Evolutionary conservation across 2,113 vertebrate genomes (phyloP).

Genomic region (Corvus hawaiiensis): DNA sequence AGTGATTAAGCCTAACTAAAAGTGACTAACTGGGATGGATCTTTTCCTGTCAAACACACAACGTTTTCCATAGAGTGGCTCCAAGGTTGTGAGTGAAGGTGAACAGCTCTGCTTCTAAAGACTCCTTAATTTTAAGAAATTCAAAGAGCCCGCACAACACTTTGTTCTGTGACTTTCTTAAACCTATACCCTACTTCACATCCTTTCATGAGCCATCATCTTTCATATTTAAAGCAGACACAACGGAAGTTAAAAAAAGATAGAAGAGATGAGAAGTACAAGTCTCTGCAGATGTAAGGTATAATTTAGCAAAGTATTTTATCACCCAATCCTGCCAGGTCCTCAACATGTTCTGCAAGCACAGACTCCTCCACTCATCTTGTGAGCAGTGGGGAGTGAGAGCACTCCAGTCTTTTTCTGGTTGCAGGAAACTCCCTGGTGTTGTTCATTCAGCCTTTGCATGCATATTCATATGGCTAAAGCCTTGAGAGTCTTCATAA

Average conservation of each 20-base stretch:
- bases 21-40: slow-evolving; percentile 53
- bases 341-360: neutral
- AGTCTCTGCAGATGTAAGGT: slow-evolving; percentile 47
- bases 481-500: neutral
- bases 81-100: slow-evolving; percentile 73
- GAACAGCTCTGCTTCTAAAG: slow-evolving; percentile 69
- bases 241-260: slow-evolving; percentile 35
- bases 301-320: slow-evolving; percentile 44
- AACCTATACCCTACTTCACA: slow-evolving; percentile 57
- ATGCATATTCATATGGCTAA: neutral
- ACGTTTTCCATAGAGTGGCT: slow-evolving; percentile 16
- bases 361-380: neutral
- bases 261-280: slow-evolving; percentile 13
- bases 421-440: neutral
- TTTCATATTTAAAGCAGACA: slow-evolving; percentile 71
- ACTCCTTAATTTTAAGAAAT: slow-evolving; percentile 73
- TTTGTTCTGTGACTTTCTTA: slow-evolving; percentile 76
- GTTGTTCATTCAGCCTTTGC: neutral
- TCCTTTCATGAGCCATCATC: slow-evolving; percentile 69
- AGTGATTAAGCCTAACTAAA: slow-evolving; percentile 32
- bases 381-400: neutral
- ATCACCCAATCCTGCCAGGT: neutral
- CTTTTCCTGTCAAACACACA: slow-evolving; percentile 17
- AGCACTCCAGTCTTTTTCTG: neutral
- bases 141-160: slow-evolving; percentile 60